Base-by-base conservation (phyloP, 2,888 invertebrate species). In the Sminthurides aquaticus region DNA sequence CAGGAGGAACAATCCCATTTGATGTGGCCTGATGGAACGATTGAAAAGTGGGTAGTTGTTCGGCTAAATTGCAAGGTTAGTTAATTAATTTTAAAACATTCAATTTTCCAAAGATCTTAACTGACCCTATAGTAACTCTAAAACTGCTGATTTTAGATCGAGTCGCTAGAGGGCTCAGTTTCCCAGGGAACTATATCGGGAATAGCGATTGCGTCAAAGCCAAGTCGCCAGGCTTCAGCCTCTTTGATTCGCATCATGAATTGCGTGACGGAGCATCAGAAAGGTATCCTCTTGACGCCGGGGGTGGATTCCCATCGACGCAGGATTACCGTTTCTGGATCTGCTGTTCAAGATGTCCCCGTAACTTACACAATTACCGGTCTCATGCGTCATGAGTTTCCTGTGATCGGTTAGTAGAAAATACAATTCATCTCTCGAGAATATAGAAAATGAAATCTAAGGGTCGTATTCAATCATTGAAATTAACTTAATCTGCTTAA, bases 281-380 rank as follows among this genome's bases (percentile, higher is more conserved):
- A 63, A 76, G 84, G 84, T 63, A 86, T 84, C 72, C 84, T 84
- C 74, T 80, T 87, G 60, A 82, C 82, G 75, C 85, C 87, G 20
- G 87, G 87, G 56, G 82, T 86, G 63, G 82, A 85, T 74, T 84
- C 84, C 29, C 83, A 83, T 25, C 84, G 84, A 65, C 81, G 86
- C 67, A 81, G 85, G 71, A 82, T 85, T 62, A 84, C 82, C 2
- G 86, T 87, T 8, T 82, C 81, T 67, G 85, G 87, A 57, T 77
- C 79, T 67, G 83, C 84, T 65, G 83, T 86, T 65, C 82, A 82
- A 65, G 87, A 87, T 78, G 82, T 86, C 75, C 87, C 87, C 27
- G 85, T 86, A 69, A 82, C 83, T 69, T 87, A 87, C 75, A 82
- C 84, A 58, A 81, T 86, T 74, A 84, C 83, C 73, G 87, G 87